These are phyloP conservation scores for Aptenodytes patagonicus DNA, from an alignment of 2,113 vertebrate genomes.

Conservation along the genomic window DNA sequence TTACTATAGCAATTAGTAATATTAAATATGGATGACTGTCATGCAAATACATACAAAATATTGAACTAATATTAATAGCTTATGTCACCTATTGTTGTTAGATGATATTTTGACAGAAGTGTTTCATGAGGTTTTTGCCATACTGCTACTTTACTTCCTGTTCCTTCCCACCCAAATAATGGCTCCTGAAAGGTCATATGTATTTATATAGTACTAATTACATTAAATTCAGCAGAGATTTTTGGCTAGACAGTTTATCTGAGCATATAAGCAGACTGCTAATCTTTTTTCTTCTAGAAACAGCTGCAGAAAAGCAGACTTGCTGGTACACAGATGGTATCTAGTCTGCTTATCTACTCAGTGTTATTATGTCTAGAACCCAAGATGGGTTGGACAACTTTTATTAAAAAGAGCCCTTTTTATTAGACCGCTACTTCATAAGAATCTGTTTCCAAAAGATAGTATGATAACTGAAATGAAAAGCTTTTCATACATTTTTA, in stretches of 20 bases:
- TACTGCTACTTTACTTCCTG: neutral
- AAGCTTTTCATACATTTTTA: conserved; percentile 45
- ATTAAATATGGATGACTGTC: conserved; percentile 12
- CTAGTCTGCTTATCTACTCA: conserved; percentile 60
- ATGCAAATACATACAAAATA: conserved; percentile 19
- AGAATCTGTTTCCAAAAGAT: conserved; percentile 48
- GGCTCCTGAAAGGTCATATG: neutral
- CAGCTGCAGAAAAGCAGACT: conserved; percentile 4
- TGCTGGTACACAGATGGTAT: conserved; percentile 39
- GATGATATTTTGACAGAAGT: neutral
- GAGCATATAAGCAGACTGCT: conserved; percentile 3
- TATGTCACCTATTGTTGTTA: conserved; percentile 11
- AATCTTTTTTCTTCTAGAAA: conserved; percentile 10
- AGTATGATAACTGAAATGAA: conserved; percentile 70
- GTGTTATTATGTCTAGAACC: conserved; percentile 67
- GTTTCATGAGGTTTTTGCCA: neutral
- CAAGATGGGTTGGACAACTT: conserved; percentile 23
- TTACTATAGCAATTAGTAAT: neutral
- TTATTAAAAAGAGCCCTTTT: conserved; percentile 66
- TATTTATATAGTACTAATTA: neutral
- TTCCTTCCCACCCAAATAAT: neutral
- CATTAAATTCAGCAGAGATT: neutral
- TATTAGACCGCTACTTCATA: conserved; percentile 47
- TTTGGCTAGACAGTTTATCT: conserved; percentile 19
- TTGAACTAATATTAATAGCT: neutral